A percentile compares a stretch with the other conserved stretches of the same genome.
phyloP scores from a whole-genome alignment of 2,888 invertebrate species.

The Lagria hirta region DNA sequence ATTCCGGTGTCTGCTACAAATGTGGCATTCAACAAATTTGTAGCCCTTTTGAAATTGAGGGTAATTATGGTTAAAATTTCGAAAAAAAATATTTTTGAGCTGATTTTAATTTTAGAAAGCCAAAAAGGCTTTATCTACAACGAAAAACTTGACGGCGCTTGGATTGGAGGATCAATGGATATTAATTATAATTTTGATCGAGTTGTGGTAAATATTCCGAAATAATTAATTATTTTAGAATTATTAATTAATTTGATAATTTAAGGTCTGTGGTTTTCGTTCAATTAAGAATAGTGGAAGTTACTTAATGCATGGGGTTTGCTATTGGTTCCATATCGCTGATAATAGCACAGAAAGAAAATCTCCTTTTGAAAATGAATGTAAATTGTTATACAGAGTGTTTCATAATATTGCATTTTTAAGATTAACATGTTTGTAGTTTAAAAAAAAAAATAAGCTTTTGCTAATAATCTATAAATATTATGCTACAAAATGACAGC shows the following conservation, averaged over 20 bases:
- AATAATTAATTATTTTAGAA: conserved; percentile 6
- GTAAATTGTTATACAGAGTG: too few relatives aligned
- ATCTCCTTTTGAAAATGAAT: too few relatives aligned
- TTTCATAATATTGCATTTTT: too few relatives aligned
- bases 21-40: conserved; percentile 42
- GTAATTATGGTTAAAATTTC: conserved; percentile 19
- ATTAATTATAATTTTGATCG: conserved; percentile 41
- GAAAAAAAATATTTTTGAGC: not conserved
- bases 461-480: too few relatives aligned
- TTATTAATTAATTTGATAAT: conserved; percentile 16
- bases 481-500: too few relatives aligned
- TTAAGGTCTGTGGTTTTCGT: conserved; percentile 32
- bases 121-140: not conserved
- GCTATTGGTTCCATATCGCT: conserved; percentile 44
- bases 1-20: conserved; percentile 46
- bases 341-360: conserved; percentile 26
- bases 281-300: conserved; percentile 23
- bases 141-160: conserved; percentile 38
- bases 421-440: too few relatives aligned
- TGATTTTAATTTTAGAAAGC: not conserved
- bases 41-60: conserved; percentile 38
- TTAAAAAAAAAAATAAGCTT: too few relatives aligned
- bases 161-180: conserved; percentile 52
- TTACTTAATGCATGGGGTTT: conserved; percentile 45
- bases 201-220: conserved; percentile 43